Evolutionary conservation across 30 jellyfish, hydroid and myxozoan genomes (phyloP).

Genomic region (Clytia hemisphaerica): DNA sequence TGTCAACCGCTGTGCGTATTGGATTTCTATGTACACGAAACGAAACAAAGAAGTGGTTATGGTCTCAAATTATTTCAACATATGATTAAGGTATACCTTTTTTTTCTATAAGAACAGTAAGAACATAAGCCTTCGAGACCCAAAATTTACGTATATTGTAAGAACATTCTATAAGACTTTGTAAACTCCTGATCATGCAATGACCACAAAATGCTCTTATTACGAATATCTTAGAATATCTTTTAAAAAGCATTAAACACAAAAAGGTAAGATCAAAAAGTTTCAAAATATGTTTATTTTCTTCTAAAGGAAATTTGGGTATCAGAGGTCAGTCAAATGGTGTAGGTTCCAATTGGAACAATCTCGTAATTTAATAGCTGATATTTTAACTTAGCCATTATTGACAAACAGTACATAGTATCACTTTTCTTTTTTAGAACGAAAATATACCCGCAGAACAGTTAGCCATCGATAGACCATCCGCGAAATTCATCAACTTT

Average conservation of each 20-base stretch:
- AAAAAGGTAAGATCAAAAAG: too few species aligned
- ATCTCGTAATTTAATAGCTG: too few species aligned
- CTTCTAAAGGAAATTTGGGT: too few species aligned
- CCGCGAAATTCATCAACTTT: conserved; percentile 54
- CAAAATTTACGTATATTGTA: not conserved
- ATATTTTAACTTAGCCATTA: too few species aligned
- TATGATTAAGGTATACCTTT: conserved; percentile 62
- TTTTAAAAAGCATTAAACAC: too few species aligned
- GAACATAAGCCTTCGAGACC: not conserved
- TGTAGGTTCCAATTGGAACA: too few species aligned
- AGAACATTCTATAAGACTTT: not conserved
- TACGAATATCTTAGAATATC: too few species aligned
- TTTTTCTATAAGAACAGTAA: not conserved
- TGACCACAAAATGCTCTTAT: not conserved
- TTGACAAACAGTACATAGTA: not conserved
- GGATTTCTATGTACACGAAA: conserved; percentile 85
- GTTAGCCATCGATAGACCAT: conserved; percentile 82
- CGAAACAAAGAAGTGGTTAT: conserved; percentile 71
- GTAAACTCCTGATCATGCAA: not conserved
- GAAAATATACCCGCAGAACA: conserved; percentile 56
- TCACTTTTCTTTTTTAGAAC: conserved; percentile 26
- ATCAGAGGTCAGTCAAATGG: too few species aligned
- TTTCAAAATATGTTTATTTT: too few species aligned
- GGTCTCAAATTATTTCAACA: conserved; percentile 57
- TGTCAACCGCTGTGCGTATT: conserved; percentile 82